These are phyloP conservation scores for Lepidurus apus DNA, from an alignment of 1,140 invertebrate species.

Conservation along the genomic window DNA sequence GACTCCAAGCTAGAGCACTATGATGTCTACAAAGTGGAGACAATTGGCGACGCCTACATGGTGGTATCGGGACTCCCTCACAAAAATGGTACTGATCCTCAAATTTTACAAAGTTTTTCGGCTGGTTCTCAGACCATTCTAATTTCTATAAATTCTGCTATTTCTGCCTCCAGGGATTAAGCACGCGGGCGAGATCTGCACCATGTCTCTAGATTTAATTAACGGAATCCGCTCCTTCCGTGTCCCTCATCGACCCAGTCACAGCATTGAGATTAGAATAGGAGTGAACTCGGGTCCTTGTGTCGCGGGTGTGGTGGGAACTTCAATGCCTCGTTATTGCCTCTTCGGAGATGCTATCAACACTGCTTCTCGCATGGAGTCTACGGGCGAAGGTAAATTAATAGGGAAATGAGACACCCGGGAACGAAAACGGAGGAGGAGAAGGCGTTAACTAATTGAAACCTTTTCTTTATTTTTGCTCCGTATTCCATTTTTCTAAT, in stretches of 20 bases:
- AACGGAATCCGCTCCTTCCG: slow-evolving; percentile 48
- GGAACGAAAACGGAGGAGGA: background rate
- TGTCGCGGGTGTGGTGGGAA: slow-evolving; percentile 60
- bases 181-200: slow-evolving; percentile 56
- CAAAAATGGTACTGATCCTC: slow-evolving; percentile 36
- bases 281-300: slow-evolving; percentile 59
- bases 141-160: slow-evolving; percentile 39
- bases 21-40: slow-evolving; percentile 47
- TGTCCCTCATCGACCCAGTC: slow-evolving; percentile 54
- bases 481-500: slow-evolving; percentile 23
- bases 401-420: slow-evolving; percentile 1
- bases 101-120: background rate
- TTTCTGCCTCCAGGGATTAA: slow-evolving; percentile 40
- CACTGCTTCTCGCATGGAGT: slow-evolving; percentile 52
- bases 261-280: slow-evolving; percentile 52
- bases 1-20: slow-evolving; percentile 47
- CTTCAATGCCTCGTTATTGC: slow-evolving; percentile 61
- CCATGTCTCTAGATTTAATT: slow-evolving; percentile 56
- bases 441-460: background rate
- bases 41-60: slow-evolving; percentile 43
- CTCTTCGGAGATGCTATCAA: slow-evolving; percentile 59
- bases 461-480: background rate
- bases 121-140: background rate
- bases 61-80: slow-evolving; percentile 43
- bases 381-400: slow-evolving; percentile 48